Evolutionary conservation across 2,113 vertebrate genomes (phyloP).

Genomic region (Anguilla rostrata): DNA sequence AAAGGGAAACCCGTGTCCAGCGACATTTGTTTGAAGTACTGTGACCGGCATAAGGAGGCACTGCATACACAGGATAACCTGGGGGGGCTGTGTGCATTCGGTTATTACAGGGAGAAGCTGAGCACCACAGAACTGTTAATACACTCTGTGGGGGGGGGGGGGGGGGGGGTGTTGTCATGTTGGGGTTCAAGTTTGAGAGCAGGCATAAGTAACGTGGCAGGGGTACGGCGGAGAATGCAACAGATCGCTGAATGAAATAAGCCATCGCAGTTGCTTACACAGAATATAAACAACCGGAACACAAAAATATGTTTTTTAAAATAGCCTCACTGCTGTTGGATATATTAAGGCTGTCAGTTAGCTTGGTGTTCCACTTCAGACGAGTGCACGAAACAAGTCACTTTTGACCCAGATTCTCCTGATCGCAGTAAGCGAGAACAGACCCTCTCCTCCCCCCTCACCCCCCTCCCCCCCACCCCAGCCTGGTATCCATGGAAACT

Average conservation of each 20-base stretch:
- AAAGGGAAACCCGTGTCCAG: not conserved
- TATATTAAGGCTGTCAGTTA: not conserved
- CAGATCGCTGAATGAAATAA: too few relatives aligned
- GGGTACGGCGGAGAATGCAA: not conserved
- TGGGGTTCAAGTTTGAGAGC: not conserved
- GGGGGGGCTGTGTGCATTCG: not conserved
- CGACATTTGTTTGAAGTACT: not conserved
- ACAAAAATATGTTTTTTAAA: not conserved
- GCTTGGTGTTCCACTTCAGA: not conserved
- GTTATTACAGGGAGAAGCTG: not conserved
- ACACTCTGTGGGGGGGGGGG: not conserved
- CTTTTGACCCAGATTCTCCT: conserved; percentile 39
- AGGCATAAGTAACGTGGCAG: not conserved
- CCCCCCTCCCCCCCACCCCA: not conserved
- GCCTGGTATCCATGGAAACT: conserved; percentile 44
- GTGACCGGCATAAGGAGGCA: not conserved
- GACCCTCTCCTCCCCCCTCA: not conserved
- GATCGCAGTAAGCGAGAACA: conserved; percentile 32
- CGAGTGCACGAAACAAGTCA: conserved; percentile 14
- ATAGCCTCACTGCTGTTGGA: not conserved
- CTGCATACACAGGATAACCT: not conserved
- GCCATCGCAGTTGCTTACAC: too few relatives aligned
- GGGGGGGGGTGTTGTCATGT: not conserved
- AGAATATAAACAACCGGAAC: too few relatives aligned
- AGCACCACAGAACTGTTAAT: not conserved